Conservation (phyloP, 1,140 invertebrate genomes). For the Eriocheir sinensis region DNA sequence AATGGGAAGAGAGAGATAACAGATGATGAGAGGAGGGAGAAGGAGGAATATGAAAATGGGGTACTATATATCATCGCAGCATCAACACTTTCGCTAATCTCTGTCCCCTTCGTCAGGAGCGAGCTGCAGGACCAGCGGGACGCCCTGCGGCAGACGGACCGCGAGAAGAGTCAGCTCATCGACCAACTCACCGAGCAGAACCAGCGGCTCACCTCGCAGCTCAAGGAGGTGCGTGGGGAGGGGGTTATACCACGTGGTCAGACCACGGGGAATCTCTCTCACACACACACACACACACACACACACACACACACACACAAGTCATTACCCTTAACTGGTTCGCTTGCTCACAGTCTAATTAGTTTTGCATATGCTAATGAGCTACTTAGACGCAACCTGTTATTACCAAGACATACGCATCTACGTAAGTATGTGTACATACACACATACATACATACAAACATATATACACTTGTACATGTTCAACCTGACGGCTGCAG, state of each 20-base stretch:
- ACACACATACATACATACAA: conserved; percentile 6
- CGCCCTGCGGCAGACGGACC: conserved; percentile 87
- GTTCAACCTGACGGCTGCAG: not conserved
- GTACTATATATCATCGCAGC: no score
- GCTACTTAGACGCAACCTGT: no score
- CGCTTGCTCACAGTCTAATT: no score
- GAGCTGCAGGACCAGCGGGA: conserved; percentile 85
- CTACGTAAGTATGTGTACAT: not conserved
- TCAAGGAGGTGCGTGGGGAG: conserved; percentile 87
- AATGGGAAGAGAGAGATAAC: no score
- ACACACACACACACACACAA: no score
- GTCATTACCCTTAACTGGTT: no score
- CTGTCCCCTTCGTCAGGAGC: conserved; percentile 45
- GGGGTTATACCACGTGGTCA: no score
- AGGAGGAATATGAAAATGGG: no score
- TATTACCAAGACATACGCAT: not conserved
- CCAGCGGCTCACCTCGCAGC: conserved; percentile 91
- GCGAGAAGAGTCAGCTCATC: conserved; percentile 90
- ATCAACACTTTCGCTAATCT: not conserved
- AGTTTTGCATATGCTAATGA: no score
- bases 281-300: no score
- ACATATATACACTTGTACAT: not conserved
- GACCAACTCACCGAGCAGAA: conserved; percentile 95
- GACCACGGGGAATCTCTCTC: no score
- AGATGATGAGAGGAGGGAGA: no score